Base-by-base conservation (phyloP, 1,140 invertebrate genomes). In the Ooceraea biroi region DNA sequence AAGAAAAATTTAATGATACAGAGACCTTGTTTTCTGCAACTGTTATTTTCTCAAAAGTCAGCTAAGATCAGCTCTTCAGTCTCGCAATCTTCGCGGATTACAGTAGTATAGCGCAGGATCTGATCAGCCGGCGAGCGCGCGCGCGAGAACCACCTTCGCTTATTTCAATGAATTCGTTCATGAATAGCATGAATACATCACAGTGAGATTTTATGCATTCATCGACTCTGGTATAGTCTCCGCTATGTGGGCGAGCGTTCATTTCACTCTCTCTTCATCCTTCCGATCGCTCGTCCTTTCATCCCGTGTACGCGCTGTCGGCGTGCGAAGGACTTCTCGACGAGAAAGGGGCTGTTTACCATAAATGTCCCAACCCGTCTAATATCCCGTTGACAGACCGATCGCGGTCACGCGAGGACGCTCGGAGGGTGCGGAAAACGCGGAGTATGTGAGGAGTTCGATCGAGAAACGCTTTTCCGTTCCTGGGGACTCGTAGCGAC, bases 351-450 rank as follows among this genome's bases (percentile, higher is more conserved):
- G 7, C 5, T 73, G 10, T 72, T 46, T 60, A 58, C 36, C 3
- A 73, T 57, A 57, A 58, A 27, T 25, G 14, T 44, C 3, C 19
- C 11, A 4, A 25, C 3, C 36, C 19, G 22, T n/a, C n/a, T 25
- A 73, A 73, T 58, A 58, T 73, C 48, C 12, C 12, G 14, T 73
- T 73, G 36, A 60, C 22, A 58, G 55, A 73, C 10, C 8, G 55
- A 58, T 58, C 19, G 41, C 14, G 30, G 10, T 73, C 55, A 73
- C 36, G 30, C 17, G 17, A 73, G 41, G 19, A 58, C 10, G 1
- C 4, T 5, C 11, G 50, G 17, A 30, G 3, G 52, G 14, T 4
- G 19, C 3, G 19, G 22, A 60, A 68, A 27, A 19, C 12, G 14
- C n/a, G 14, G 22, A 19, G 11, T 8, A 72, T 72, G 30, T 41